Base-by-base conservation (phyloP, 1,140 invertebrate species). In the Matsumurasca onukii region DNA sequence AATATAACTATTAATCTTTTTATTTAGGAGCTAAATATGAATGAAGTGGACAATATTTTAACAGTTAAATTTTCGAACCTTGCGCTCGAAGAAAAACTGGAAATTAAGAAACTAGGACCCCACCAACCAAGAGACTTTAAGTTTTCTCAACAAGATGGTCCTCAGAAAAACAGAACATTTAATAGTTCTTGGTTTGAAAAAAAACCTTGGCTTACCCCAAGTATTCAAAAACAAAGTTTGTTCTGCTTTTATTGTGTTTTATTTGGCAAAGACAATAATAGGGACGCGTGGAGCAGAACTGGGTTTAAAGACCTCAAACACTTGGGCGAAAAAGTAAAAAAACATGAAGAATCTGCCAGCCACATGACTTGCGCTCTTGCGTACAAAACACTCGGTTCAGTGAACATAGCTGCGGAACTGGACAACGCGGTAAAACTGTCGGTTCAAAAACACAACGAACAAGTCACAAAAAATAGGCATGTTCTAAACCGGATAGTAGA, bases 181-280 rank as follows among this genome's bases (percentile, higher is more conserved):
- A 13, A n/a, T n/a, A 45, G 39, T n/a, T 45, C 39, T 12, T 45
- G n/a, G 12, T 45, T 45, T 12, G 39, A 45, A 45, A n/a, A 45
- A 45, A n/a, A 13, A 45, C 39, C 12, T n/a, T 45, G 12, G 12
- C 12, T 13, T 12, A 45, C n/a, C 39, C n/a, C 39, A 45, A n/a
- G n/a, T n/a, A n/a, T n/a, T n/a, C n/a, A n/a, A n/a, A n/a, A n/a
- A n/a, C n/a, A n/a, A n/a, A n/a, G n/a, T n/a, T n/a, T n/a, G n/a
- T n/a, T 45, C 39, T 13, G n/a, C 39, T n/a, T 45, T 45, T 12
- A 13, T 13, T 20, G 68, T 55, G 30, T 69, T 27, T 31, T 30
- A 12, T 15, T 51, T 22, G n/a, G n/a, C n/a, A n/a, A n/a, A n/a
- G 34, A 45, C 9, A 45, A 12, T 45, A 45, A 45, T 45, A 45